Conservation (phyloP, 35 echinoderm and acorn worm species). For the Ophioderma brevispina region DNA sequence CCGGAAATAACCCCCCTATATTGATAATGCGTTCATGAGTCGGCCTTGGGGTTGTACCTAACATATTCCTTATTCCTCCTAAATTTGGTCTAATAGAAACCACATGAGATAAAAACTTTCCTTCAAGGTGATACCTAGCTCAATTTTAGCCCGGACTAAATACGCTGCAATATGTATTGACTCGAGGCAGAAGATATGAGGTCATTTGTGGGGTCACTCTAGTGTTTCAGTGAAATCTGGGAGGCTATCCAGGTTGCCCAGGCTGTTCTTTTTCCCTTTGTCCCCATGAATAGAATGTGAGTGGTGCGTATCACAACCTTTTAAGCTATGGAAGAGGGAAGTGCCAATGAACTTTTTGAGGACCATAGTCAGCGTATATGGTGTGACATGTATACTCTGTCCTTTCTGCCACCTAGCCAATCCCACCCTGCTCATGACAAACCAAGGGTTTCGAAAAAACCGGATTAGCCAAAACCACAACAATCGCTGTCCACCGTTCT, state of each 20-base stretch:
- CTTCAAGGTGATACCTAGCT: no score
- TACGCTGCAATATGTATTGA: constrained; percentile 19
- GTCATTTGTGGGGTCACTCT: not conserved
- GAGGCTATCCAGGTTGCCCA: not conserved
- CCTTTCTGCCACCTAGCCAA: constrained; percentile 3
- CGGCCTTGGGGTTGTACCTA: no score
- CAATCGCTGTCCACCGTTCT: constrained; percentile 43
- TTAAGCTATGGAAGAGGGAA: constrained; percentile 38
- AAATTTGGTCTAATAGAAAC: no score
- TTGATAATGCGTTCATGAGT: no score
- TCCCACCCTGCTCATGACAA: not conserved
- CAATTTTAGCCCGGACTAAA: no score
- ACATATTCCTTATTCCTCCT: no score
- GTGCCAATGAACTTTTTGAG: constrained; percentile 15
- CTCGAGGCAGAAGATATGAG: not conserved
- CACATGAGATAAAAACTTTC: no score
- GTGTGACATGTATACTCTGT: constrained; percentile 36
- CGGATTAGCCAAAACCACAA: constrained; percentile 39
- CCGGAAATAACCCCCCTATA: no score
- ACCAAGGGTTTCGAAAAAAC: constrained; percentile 28
- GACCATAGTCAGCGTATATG: constrained; percentile 8
- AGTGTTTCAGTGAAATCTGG: constrained; percentile 5
- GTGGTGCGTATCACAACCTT: constrained; percentile 39
- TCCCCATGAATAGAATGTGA: constrained; percentile 35
- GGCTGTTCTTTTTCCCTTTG: constrained; percentile 13